Conservation (phyloP, 2,113 vertebrate species). For the Odontophorus gujanensis region DNA sequence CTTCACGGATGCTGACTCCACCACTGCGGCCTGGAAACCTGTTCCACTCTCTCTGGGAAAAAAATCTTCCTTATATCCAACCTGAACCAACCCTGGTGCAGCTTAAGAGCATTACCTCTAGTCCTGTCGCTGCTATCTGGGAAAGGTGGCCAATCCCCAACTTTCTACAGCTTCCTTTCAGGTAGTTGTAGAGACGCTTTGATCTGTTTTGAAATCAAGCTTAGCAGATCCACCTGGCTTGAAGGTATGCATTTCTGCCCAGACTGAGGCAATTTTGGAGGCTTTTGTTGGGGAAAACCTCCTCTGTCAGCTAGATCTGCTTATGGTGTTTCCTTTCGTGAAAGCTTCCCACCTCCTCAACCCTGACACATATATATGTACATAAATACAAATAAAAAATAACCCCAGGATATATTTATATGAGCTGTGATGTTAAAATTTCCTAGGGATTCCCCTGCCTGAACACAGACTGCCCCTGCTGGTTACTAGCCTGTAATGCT, state of each 20-base stretch:
- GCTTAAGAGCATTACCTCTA: too few relatives aligned
- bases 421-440: not conserved
- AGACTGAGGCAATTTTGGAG: not conserved
- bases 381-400: not conserved
- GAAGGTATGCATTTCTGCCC: not conserved
- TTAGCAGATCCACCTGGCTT: not conserved
- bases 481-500: too few relatives aligned
- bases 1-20: too few relatives aligned
- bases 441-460: not conserved
- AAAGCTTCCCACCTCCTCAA: not conserved
- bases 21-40: too few relatives aligned
- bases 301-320: not conserved
- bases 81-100: too few relatives aligned
- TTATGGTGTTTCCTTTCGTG: not conserved
- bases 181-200: not conserved
- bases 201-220: not conserved
- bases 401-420: not conserved
- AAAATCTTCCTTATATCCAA: too few relatives aligned
- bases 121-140: too few relatives aligned
- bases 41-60: too few relatives aligned
- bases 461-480: rapidly evolving
- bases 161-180: too few relatives aligned
- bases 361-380: not conserved
- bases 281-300: not conserved
- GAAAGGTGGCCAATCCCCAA: too few relatives aligned